phyloP scores from a whole-genome alignment of 1,140 invertebrate species.

The Heliconius nattereri region DNA sequence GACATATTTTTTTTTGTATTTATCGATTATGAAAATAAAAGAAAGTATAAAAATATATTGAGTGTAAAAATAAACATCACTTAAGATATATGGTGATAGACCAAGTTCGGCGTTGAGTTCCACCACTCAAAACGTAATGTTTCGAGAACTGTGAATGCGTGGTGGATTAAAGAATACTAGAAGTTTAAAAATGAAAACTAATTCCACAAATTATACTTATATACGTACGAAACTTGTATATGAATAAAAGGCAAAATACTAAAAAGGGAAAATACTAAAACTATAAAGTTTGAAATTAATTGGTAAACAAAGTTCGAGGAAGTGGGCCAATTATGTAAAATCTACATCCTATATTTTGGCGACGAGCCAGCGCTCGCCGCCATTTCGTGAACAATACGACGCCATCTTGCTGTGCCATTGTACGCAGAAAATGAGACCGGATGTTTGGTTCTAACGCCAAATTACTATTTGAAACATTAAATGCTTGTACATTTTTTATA shows the following conservation, averaged over 20 bases:
- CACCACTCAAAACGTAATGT: too few species aligned
- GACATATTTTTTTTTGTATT: background rate
- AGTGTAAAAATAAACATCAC: too few species aligned
- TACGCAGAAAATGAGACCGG: slow-evolving; percentile 37
- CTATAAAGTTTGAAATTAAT: slow-evolving; percentile 23
- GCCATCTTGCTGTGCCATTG: slow-evolving; percentile 48
- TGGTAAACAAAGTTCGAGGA: slow-evolving; percentile 30
- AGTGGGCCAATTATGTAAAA: slow-evolving; percentile 35
- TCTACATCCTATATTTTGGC: slow-evolving; percentile 35
- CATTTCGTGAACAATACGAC: slow-evolving; percentile 49
- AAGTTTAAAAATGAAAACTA: too few species aligned
- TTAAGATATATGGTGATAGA: too few species aligned
- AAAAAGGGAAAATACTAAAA: slow-evolving; percentile 4
- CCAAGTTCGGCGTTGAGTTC: too few species aligned
- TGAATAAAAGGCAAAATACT: background rate
- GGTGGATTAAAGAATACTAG: too few species aligned
- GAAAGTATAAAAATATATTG: too few species aligned
- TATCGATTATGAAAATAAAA: too few species aligned
- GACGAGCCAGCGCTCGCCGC: slow-evolving; percentile 32
- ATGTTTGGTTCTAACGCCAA: slow-evolving; percentile 33
- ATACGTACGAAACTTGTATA: background rate
- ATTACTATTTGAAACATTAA: slow-evolving; percentile 10
- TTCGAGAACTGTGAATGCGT: too few species aligned
- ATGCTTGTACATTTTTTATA: background rate
- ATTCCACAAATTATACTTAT: background rate